Evolutionary conservation across 1,140 invertebrate genomes (phyloP).

Genomic region (Anastatus disparis): DNA sequence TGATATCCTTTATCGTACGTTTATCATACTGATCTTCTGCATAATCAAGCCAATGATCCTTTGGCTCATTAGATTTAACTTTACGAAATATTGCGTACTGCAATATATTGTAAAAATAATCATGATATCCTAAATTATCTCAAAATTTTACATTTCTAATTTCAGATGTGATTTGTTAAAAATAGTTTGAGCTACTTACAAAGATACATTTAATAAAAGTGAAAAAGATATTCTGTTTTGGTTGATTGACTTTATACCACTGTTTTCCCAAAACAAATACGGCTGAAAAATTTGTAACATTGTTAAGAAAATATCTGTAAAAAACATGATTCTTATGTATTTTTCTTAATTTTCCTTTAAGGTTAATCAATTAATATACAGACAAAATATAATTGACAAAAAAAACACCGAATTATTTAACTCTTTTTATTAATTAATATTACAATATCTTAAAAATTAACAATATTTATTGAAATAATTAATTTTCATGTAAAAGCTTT

Average conservation of each 20-base stretch:
- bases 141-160: slow-evolving; percentile 3
- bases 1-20: slow-evolving; percentile 79
- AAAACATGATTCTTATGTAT: too few species aligned
- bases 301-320: too few species aligned
- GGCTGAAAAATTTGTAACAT: slow-evolving; percentile 76
- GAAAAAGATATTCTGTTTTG: slow-evolving; percentile 84
- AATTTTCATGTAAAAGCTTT: too few species aligned
- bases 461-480: too few species aligned
- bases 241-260: slow-evolving; percentile 81
- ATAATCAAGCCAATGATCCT: slow-evolving; percentile 82
- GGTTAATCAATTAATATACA: too few species aligned
- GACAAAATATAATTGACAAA: too few species aligned
- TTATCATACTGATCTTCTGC: slow-evolving; percentile 77
- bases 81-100: slow-evolving; percentile 63
- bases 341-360: too few species aligned
- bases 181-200: slow-evolving; percentile 71
- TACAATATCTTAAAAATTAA: too few species aligned
- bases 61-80: slow-evolving; percentile 58
- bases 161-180: too few species aligned
- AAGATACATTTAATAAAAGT: slow-evolving; percentile 80
- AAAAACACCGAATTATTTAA: too few species aligned
- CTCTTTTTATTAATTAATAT: too few species aligned
- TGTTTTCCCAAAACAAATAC: slow-evolving; percentile 83
- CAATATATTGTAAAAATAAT: slow-evolving; percentile 22
- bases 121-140: slow-evolving; percentile 18